A percentile compares a stretch with the other conserved stretches of the same genome.
Conservation (phyloP, 2,797 vertebrate genomes). For the Urocyon cinereoargenteus region DNA sequence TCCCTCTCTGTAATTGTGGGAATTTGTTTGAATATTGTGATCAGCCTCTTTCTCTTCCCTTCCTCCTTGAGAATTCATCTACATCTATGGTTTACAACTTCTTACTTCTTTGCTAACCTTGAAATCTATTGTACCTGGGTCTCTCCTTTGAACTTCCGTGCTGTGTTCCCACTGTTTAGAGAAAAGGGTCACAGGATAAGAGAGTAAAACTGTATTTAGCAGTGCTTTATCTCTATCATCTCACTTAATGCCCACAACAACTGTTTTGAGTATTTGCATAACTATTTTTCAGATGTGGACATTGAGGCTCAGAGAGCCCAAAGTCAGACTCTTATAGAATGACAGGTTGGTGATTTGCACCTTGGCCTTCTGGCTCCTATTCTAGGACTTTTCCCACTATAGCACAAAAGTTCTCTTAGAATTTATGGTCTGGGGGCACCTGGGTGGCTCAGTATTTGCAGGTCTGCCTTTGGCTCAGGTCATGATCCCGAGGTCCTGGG, state of each 20-base stretch:
- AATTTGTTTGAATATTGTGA: background rate
- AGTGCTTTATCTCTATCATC: background rate
- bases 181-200: background rate
- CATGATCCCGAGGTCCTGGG: too few species aligned
- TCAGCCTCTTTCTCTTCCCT: background rate
- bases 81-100: background rate
- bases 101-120: background rate
- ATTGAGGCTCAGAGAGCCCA: background rate
- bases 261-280: background rate
- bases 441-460: too few species aligned
- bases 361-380: background rate
- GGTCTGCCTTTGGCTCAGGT: too few species aligned
- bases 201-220: background rate
- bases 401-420: background rate
- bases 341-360: background rate
- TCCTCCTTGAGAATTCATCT: constrained; percentile 8
- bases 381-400: background rate
- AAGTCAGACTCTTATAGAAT: background rate
- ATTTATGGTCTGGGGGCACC: background rate
- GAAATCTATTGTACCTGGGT: background rate
- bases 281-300: background rate
- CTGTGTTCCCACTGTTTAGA: background rate
- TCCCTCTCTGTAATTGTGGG: background rate
- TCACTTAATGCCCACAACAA: background rate
- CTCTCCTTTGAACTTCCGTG: background rate